Base-by-base conservation (phyloP, 2,888 invertebrate species). In the Lithophane semibrunnea region DNA sequence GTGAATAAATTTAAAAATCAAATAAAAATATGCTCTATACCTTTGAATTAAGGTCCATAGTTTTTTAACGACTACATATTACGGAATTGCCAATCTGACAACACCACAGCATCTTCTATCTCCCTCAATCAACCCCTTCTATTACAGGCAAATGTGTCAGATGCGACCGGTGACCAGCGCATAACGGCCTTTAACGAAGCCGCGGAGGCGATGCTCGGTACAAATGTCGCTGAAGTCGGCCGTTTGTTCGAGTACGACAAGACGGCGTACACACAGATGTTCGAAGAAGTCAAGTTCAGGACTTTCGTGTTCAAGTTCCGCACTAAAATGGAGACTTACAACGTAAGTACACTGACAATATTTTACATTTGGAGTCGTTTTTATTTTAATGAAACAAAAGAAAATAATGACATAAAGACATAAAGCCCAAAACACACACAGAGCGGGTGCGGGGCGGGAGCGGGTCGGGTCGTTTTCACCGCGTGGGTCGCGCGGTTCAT, bases 291-390 rank as follows among this genome's bases (percentile, higher is more conserved):
- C 49, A 97, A 98, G 87, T 99, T 99, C 94, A 98, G 97, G 90
- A 97, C 98, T 0, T 99, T 97, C 91, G 97, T 98, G 52, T 98
- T 99, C 92, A 98, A 98, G 93, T 97, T 99, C 88, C 97, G 99
- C 77, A 98, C 98, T 54, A 99, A 99, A 95, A 97, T 98, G 96
- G 99, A 99, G 95, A 98, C 97, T 18, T 99, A 98, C 93, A 99
- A 99, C 93, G 99, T 99, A 95, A 97, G 97, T 97, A 71, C 5
- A 75, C 16, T 42, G 21, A 29, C 24, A 60, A 69, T 24, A 49
- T n/a, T 12, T n/a, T 54, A 3, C 1, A 21, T 44, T 73, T 60
- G 58, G 52, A 7, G 5, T 52, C 12, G 16, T 18, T 7, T 52
- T 52, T 16, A 16, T 52, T 52, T 49, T 0, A 52, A 52, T 18